Evolutionary conservation across 2,113 vertebrate genomes (phyloP), one percentile per base, ranked within the genome.

Genomic region (Pontoporia blainvillei): DNA sequence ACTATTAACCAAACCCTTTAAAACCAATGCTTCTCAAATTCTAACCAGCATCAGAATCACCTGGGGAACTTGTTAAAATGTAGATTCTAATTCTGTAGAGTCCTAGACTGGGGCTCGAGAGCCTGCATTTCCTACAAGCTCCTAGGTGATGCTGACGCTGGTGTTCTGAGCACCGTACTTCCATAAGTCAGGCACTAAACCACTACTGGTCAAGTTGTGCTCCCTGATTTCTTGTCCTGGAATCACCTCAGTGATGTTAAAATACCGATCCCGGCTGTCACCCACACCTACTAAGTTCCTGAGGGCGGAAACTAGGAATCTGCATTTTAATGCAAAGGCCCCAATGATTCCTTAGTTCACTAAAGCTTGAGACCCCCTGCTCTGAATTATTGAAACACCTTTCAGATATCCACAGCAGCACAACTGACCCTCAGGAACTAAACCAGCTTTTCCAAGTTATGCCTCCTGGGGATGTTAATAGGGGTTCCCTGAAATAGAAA

Each of bases 1-100:
- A 49, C 21, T 2, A 52, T 34, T 39, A 34, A 73, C 44, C 78
- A 54, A 91, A 84, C 7, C 20, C 21, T 59, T 83, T 75, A 46
- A 44, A 46, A 64, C 10, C 27, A 84, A 54, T 21, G 71, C 27
- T 34, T 92, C 59, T 90, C 41, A 84, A 67, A 90, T 94, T 88
- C 44, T 54, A 79, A 79, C 17, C 34, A 81, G 64, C 61, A 27
- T 5, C 12, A 6, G 59, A 79, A 39, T 87, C 39, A 64, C n/a
- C 20, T 20, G 8, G 66, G 82, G 76, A 91, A 18, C 44, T 54
- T 64, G 36, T 52, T 62, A 59, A 90, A 84, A 52, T 36, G 49
- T 0, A 84, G 75, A 69, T 52, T 94, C 34, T 64, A 66, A 83
- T 18, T 54, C 44, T 3, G 31, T 12, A 17, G 23, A 17, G 23